A percentile compares a stretch with the other conserved stretches of the same genome.
Conservation (phyloP, 1,140 invertebrate species). For the Formica exsecta region DNA sequence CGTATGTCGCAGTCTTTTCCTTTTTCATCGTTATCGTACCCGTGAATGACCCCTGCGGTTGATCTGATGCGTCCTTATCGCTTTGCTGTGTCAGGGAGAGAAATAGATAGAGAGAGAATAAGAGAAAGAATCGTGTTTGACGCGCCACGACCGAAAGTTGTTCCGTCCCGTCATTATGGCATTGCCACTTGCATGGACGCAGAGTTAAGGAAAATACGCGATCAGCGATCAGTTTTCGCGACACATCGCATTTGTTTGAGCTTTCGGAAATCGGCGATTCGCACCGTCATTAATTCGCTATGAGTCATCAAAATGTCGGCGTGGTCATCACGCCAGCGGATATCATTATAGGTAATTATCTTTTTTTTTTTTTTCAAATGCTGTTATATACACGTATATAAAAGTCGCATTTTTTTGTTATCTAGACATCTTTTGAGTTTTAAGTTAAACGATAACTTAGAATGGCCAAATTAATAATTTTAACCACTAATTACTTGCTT, state of each 20-base stretch:
- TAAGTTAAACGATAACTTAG: not conserved
- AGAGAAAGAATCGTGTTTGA: conserved; percentile 41
- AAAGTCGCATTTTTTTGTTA: not conserved
- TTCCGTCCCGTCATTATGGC: conserved; percentile 38
- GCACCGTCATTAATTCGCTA: not conserved
- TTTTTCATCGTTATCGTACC: conserved; percentile 54
- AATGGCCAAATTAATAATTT: not conserved
- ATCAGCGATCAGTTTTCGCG: not conserved
- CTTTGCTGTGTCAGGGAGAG: conserved; percentile 16
- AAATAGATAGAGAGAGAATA: not conserved
- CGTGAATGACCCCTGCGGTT: conserved; percentile 65
- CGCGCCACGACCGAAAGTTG: conserved; percentile 35
- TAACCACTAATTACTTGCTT: not conserved
- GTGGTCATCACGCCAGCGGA: conserved; percentile 21
- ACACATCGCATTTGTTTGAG: not conserved
- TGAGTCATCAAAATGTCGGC: conserved; percentile 47
- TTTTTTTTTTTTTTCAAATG: not conserved
- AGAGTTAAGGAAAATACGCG: not conserved
- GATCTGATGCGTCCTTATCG: conserved; percentile 69
- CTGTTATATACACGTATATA: not conserved
- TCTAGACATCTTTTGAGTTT: not conserved
- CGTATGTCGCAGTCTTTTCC: conserved; percentile 17
- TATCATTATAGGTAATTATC: conserved; percentile 59
- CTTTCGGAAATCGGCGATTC: not conserved
- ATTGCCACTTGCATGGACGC: conserved; percentile 17